Percentiles rank a stretch among this genome's conserved stretches.
Evolutionary conservation across 2,113 vertebrate genomes (phyloP).

Genomic region (Nicator chloris): DNA sequence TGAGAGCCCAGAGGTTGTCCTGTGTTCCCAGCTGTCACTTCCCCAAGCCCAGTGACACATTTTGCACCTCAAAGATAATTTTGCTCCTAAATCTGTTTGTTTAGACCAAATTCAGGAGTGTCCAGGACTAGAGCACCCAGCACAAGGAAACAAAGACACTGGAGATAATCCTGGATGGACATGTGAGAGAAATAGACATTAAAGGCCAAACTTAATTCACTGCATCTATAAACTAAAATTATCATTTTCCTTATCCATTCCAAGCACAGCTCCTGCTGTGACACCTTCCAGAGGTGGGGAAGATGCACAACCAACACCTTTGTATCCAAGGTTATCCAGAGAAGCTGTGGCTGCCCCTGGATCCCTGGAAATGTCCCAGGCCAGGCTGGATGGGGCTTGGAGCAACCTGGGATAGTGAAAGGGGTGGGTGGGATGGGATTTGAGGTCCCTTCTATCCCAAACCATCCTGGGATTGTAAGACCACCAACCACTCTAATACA

Average conservation of each 20-base stretch:
- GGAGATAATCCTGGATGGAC: background rate
- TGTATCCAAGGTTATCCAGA: background rate
- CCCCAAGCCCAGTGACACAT: background rate
- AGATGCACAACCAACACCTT: background rate
- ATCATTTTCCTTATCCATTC: background rate
- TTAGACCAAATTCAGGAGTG: background rate
- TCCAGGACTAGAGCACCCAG: background rate
- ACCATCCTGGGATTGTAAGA: background rate
- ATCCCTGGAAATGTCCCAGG: background rate
- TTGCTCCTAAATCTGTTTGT: background rate
- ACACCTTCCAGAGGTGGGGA: background rate
- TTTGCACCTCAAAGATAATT: background rate
- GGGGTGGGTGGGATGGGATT: background rate
- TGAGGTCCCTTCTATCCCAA: background rate
- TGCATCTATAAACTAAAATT: background rate
- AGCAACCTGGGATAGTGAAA: fast-evolving
- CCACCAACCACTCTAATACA: background rate
- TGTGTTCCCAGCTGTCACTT: background rate
- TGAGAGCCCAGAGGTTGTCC: background rate
- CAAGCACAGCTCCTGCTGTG: background rate
- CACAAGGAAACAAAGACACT: background rate
- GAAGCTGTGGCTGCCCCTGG: background rate
- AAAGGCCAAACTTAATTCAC: background rate
- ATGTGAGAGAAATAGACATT: background rate
- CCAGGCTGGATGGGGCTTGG: background rate